These are phyloP conservation scores for Leptarthrus brevirostris DNA, from an alignment of 2,888 invertebrate genomes.

Conservation along the genomic window DNA sequence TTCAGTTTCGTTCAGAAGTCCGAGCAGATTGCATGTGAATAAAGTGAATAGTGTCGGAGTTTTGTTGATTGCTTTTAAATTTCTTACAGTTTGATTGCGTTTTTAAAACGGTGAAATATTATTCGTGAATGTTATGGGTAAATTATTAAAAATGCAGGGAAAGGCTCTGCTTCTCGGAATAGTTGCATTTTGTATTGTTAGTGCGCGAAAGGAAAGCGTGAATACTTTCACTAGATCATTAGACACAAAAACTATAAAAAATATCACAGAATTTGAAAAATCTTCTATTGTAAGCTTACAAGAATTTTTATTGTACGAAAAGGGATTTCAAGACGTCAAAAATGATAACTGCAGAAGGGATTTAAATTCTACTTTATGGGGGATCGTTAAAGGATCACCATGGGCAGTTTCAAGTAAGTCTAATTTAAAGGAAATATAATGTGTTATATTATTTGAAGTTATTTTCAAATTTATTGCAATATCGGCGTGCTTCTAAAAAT, in stretches of 20 bases:
- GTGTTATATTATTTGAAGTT: no score
- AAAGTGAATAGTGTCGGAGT: background rate
- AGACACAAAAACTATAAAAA: background rate
- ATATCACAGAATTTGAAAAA: slow-evolving; percentile 17
- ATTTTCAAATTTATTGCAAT: no score
- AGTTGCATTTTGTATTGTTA: slow-evolving; percentile 4
- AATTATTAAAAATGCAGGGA: slow-evolving; percentile 4
- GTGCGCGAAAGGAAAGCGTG: slow-evolving; percentile 9
- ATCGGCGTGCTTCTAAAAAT: no score
- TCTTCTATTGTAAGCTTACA: slow-evolving; percentile 41
- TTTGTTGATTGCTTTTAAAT: background rate
- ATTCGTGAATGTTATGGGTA: background rate
- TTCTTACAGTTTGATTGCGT: background rate
- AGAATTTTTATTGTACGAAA: slow-evolving; percentile 57
- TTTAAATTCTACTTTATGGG: slow-evolving; percentile 60
- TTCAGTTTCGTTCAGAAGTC: slow-evolving; percentile 16
- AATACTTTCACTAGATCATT: background rate
- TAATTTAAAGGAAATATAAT: no score
- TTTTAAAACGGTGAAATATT: background rate
- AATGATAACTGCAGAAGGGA: slow-evolving; percentile 58
- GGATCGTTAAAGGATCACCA: slow-evolving; percentile 56
- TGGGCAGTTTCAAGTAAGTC: slow-evolving; percentile 62
- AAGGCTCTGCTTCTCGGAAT: slow-evolving; percentile 4
- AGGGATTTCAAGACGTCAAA: slow-evolving; percentile 57
- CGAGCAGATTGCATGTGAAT: slow-evolving; percentile 34